Percentiles rank a stretch among this genome's conserved stretches.
These are phyloP conservation scores for Ceryle rudis DNA, from an alignment of 2,797 vertebrate species.

Conservation along the genomic window DNA sequence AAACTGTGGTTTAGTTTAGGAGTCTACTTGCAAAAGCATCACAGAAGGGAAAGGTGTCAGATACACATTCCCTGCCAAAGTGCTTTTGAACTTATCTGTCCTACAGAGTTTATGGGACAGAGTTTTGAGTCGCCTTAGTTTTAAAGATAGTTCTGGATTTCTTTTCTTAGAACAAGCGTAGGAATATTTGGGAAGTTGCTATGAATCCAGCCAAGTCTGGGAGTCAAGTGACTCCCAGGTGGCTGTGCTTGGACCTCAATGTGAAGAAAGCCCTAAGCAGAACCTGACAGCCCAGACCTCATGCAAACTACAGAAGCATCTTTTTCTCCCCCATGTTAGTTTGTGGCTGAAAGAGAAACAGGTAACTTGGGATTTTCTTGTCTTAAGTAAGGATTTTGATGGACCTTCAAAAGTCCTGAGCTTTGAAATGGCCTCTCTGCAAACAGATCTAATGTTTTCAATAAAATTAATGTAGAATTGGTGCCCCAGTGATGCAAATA, in stretches of 20 bases:
- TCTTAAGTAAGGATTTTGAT: constrained; percentile 20
- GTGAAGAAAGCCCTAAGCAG: neutral
- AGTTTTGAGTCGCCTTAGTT: constrained; percentile 10
- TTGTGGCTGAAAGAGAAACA: constrained; percentile 21
- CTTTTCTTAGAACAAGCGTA: neutral
- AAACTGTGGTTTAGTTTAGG: neutral
- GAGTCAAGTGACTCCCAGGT: neutral
- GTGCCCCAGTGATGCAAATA: neutral
- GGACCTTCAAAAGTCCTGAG: neutral
- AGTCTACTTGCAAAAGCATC: neutral
- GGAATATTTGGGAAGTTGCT: constrained; percentile 17
- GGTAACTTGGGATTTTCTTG: neutral
- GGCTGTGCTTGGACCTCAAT: neutral
- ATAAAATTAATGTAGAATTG: neutral
- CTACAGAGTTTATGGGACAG: neutral
- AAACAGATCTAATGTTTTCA: neutral
- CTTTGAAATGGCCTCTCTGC: neutral
- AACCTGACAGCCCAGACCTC: neutral
- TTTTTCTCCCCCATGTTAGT: rapidly evolving
- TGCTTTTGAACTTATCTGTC: constrained; percentile 14
- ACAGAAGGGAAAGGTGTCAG: neutral
- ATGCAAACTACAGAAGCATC: neutral
- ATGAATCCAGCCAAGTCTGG: neutral
- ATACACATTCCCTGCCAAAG: neutral
- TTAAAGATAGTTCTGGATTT: constrained; percentile 7